Percentiles rank a stretch among this genome's conserved stretches.
Conservation (phyloP, 2,888 invertebrate species). For the Gasteruption jaculator region DNA sequence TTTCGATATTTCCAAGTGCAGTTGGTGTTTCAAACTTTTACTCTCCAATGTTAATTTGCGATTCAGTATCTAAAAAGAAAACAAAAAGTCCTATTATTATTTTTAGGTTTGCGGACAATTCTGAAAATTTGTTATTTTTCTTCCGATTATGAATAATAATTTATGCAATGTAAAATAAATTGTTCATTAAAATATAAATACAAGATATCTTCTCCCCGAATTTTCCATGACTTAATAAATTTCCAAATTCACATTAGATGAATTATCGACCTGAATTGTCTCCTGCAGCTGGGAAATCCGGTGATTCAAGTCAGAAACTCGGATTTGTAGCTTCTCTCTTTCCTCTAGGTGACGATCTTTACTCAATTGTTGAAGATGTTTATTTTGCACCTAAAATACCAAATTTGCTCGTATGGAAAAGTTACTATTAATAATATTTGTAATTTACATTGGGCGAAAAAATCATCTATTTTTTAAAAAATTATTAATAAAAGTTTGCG, state of each 20-base stretch:
- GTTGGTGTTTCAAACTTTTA: slow-evolving; percentile 70
- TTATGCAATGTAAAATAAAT: too few relatives aligned
- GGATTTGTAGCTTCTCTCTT: slow-evolving; percentile 67
- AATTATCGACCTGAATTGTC: slow-evolving; percentile 42
- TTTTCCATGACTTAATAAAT: neutral
- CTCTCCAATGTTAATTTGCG: slow-evolving; percentile 68
- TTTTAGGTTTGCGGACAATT: too few relatives aligned
- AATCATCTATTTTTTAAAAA: neutral
- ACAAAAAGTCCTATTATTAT: too few relatives aligned
- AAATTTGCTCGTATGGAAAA: too few relatives aligned
- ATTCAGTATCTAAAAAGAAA: slow-evolving; percentile 60
- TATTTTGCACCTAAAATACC: slow-evolving; percentile 59
- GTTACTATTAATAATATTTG: neutral
- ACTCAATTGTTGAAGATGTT: slow-evolving; percentile 65
- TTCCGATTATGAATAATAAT: too few relatives aligned
- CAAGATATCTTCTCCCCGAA: too few relatives aligned
- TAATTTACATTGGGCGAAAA: neutral
- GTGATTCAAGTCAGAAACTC: slow-evolving; percentile 51
- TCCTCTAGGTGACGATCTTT: slow-evolving; percentile 71
- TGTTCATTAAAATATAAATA: too few relatives aligned
- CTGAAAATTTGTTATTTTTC: too few relatives aligned
- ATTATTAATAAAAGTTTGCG: slow-evolving; percentile 1
- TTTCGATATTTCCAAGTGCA: slow-evolving; percentile 65
- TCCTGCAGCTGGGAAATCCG: slow-evolving; percentile 48
- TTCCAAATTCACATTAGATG: neutral